These are phyloP conservation scores for Geopemphigus sp. DNA, from an alignment of 1,140 invertebrate genomes.

Conservation along the genomic window DNA sequence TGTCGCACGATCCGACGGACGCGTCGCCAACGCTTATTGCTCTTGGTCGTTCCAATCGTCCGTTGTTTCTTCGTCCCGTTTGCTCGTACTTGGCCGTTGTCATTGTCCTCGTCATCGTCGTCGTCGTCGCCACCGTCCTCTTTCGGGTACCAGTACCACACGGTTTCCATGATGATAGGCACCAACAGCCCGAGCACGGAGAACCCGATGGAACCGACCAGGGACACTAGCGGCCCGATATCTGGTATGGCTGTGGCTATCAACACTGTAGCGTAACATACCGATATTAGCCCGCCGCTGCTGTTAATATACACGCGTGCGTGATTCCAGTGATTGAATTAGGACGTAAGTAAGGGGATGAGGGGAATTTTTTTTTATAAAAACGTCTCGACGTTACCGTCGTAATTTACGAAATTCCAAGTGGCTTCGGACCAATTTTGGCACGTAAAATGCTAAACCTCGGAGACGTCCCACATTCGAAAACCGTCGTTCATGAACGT, in stretches of 20 bases:
- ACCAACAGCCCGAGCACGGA: conserved; percentile 89
- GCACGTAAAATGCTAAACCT: no score
- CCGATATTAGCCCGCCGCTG: no score
- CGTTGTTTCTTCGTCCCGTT: not conserved
- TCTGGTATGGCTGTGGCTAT: conserved; percentile 82
- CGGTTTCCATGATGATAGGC: conserved; percentile 84
- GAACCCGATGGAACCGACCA: conserved; percentile 86
- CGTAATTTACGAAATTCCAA: no score
- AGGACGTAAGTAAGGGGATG: no score
- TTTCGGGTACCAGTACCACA: conserved; percentile 54
- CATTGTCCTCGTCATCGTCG: not conserved
- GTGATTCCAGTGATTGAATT: no score
- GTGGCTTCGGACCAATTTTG: no score
- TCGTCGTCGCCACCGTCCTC: not conserved
- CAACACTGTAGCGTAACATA: conserved; percentile 62
- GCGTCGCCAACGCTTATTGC: rapidly evolving
- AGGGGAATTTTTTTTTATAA: no score
- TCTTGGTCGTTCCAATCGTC: not conserved
- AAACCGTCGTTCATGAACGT: no score
- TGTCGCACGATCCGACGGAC: not conserved
- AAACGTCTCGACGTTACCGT: no score
- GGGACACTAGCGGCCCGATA: conserved; percentile 86
- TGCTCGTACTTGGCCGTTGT: not conserved
- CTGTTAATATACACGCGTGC: no score
- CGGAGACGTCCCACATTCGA: no score